Base-by-base conservation (phyloP, 2,113 vertebrate genomes). In the Hemichromis elongatus region DNA sequence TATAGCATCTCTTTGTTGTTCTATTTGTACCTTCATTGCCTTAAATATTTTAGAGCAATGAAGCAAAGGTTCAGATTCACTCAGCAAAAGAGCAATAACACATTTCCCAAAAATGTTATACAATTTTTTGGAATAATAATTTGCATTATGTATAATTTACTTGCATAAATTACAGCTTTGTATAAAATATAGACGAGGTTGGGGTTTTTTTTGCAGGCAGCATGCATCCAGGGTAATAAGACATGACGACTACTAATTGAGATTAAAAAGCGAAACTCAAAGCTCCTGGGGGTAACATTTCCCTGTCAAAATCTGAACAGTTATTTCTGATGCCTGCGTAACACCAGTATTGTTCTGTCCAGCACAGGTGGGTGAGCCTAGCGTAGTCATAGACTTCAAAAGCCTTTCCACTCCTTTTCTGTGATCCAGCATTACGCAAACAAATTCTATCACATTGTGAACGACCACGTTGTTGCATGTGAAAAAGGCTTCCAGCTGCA, bases 171-270 rank as follows among this genome's bases (percentile, higher is more conserved):
- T 75, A 1, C 16, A 75, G 3, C 42, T 30, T 75, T 30, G 7
- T 9, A 70, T 70, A 26, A 10, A 70, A 21, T 37, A 70, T 45
- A 50, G 26, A 50, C 19, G 68, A 75, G 16, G 9, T 63, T 10
- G 19, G 0, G 0, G 2, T 21, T n/a, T 37, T n/a, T 28, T 50
- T 50, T 75, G 42, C 42, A 30, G 6, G 16, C 2, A 50, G 2
- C 50, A 75, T 75, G 24, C 6, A 47, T 75, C 68, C 24, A 3
- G 42, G 24, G 14, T 50, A 75, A 75, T 12, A 50, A 26, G 9
- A 73, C 42, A 50, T 73, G 18, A 80, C n/a, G 4, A n/a, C 16
- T 83, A 54, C 75, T 55, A 80, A 28, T 35, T 77, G 24, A 21
- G 81, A 53, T 66, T 47, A 16, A 77, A 82, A 79, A 53, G 33